These are phyloP conservation scores for Thalassarche chlororhynchos DNA, from an alignment of 2,113 vertebrate species.

Conservation along the genomic window DNA sequence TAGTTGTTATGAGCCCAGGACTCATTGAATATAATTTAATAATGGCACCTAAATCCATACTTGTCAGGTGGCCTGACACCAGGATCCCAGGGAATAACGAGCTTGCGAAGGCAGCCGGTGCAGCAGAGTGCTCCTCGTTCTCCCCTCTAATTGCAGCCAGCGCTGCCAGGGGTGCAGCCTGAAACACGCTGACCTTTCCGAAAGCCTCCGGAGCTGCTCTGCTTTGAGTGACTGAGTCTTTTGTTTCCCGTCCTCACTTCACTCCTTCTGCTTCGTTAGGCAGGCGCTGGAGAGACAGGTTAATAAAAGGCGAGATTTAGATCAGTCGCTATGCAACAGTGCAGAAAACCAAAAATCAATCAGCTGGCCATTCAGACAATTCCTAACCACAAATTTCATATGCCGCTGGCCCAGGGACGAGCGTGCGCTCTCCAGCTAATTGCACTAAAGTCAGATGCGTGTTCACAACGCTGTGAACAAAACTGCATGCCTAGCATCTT, in stretches of 20 bases:
- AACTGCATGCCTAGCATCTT: rapidly evolving
- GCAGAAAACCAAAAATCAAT: slow-evolving; percentile 27
- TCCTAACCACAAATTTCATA: not conserved
- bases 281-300: slow-evolving; percentile 13
- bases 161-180: not conserved
- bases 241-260: not conserved
- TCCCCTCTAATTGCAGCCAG: not conserved
- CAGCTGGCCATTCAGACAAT: not conserved
- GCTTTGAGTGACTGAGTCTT: rapidly evolving
- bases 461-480: too few relatives aligned
- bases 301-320: not conserved
- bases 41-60: not conserved
- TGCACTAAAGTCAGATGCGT: not conserved
- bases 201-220: not conserved
- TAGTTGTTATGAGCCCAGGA: not conserved
- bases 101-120: not conserved
- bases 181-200: not conserved
- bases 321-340: not conserved
- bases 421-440: not conserved
- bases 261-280: slow-evolving; percentile 45
- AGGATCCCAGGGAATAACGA: rapidly evolving
- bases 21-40: not conserved
- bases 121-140: not conserved
- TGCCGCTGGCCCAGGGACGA: not conserved
- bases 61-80: not conserved